Base-by-base conservation (phyloP, 2,888 invertebrate genomes). In the Brachypterus glaber region DNA sequence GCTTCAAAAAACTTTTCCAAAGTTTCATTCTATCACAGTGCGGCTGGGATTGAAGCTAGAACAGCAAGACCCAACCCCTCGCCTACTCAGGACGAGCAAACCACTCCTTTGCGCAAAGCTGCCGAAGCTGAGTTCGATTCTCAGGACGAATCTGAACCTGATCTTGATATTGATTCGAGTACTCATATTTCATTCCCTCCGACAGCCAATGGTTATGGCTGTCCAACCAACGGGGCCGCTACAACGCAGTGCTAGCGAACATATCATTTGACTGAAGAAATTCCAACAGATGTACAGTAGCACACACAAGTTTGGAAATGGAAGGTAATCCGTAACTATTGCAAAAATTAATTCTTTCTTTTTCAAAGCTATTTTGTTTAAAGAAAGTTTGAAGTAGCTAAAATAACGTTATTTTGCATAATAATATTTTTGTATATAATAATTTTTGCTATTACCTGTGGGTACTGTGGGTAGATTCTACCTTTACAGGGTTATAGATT, bases 1-100 rank as follows among this genome's bases (percentile, higher is more conserved):
- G 73, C 74, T 47, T 62, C 62, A 53, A 62, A 76, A 39, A 54
- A 66, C 56, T 76, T 86, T 70, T 53, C 61, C 35, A 60, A 69
- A 48, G 71, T 76, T 35, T 80, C 81, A 30, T 82, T 80, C 58
- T 82, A 74, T 54, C 73, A 76, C 49, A 72, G 72, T 47, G 57
- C 68, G 1, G 74, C 72, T 17, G 75, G 74, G 4, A 59, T 66
- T 30, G 75, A 76, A 43, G 70, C 70, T 17, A 59, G 71, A 40
- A 54, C 57, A 8, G 47, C 57, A 3, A 54, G 57, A 33, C 53
- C 55, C 4, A 50, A 56, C 11, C 54, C 57, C n/a, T 54, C 54
- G 8, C 54, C 54, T 4, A 54, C 49, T 18, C 57, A 58, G 41
- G 43, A 40, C 13, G 65, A 66, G 44, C 59, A 60, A n/a, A 55